These are phyloP conservation scores for Benitochromis conjunctus DNA, from an alignment of 2,113 vertebrate genomes.

Conservation along the genomic window DNA sequence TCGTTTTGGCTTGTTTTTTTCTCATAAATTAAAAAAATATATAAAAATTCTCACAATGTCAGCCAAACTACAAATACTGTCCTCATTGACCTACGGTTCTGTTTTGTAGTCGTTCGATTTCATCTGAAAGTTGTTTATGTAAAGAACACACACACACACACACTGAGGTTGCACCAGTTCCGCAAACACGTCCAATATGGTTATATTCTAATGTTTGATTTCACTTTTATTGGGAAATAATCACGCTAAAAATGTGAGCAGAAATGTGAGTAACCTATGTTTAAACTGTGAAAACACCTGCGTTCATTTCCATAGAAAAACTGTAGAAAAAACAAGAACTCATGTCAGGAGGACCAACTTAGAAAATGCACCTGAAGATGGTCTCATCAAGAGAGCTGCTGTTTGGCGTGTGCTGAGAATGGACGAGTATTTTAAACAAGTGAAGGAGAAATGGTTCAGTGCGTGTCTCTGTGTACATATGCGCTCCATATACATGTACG, in stretches of 20 bases:
- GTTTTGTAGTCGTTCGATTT: neutral
- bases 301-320: conserved; percentile 40
- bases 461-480: neutral
- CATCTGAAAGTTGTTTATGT: neutral
- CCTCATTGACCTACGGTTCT: neutral
- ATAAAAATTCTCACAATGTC: neutral
- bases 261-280: neutral
- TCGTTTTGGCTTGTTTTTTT: conserved; percentile 7
- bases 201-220: neutral
- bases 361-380: conserved; percentile 37
- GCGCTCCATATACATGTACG: neutral
- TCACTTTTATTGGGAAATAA: neutral
- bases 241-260: neutral
- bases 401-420: conserved; percentile 13
- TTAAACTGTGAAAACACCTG: neutral
- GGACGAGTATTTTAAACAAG: neutral
- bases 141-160: neutral
- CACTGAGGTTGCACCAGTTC: neutral
- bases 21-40: neutral
- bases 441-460: neutral
- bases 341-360: conserved; percentile 21
- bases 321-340: conserved; percentile 58
- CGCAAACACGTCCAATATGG: neutral
- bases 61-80: neutral
- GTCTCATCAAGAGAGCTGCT: conserved; percentile 30